Conservation (phyloP, 1,140 invertebrate species). For the Cardiocondyla obscurior region DNA sequence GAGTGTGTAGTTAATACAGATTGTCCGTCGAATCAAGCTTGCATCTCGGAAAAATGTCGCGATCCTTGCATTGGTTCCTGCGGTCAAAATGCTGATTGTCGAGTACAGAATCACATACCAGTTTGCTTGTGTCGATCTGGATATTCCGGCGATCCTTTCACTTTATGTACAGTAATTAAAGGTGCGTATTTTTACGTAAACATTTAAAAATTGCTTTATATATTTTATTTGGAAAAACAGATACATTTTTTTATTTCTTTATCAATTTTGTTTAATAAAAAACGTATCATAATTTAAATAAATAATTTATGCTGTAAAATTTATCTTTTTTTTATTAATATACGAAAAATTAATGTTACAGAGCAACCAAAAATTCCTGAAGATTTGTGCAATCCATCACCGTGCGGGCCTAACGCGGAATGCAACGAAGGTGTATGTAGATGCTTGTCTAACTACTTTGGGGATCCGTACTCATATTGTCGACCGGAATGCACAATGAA, state of each 20-base stretch:
- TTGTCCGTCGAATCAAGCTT: constrained; percentile 84
- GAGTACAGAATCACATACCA: constrained; percentile 90
- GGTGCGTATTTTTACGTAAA: constrained; percentile 54
- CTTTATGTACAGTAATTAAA: constrained; percentile 83
- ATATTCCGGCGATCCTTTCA: constrained; percentile 87
- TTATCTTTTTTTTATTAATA: constrained; percentile 24
- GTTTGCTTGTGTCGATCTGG: constrained; percentile 88
- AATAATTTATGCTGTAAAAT: not conserved
- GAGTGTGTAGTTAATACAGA: constrained; percentile 85
- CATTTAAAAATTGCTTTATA: not conserved
- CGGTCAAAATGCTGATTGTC: constrained; percentile 88
- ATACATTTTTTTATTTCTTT: not conserved
- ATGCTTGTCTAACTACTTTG: constrained; percentile 90
- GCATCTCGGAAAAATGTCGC: constrained; percentile 87
- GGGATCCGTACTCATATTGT: constrained; percentile 88
- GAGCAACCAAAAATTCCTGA: constrained; percentile 78
- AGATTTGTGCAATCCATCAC: constrained; percentile 91
- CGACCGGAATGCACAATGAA: constrained; percentile 93
- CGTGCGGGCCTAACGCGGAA: constrained; percentile 90
- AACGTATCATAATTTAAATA: not conserved
- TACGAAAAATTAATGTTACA: constrained; percentile 59
- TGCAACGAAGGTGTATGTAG: constrained; percentile 90
- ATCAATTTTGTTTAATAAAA: not conserved
- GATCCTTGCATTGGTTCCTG: constrained; percentile 89
- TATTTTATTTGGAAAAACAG: not conserved